Percentiles rank a stretch among this genome's conserved stretches.
Evolutionary conservation across 2,797 vertebrate species (phyloP).

Genomic region (Chiloscyllium punctatum): DNA sequence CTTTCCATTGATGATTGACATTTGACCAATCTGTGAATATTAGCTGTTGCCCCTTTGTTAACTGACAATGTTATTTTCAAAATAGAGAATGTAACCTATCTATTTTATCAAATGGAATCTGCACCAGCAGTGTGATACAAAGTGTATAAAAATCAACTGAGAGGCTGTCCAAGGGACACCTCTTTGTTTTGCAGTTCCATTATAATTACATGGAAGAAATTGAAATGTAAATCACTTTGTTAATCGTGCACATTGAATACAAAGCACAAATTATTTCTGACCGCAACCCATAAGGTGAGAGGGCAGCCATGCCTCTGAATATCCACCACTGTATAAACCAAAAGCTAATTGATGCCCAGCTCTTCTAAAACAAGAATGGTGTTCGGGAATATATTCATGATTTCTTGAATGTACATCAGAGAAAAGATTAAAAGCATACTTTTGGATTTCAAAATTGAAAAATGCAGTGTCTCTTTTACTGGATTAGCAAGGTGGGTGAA

Average conservation of each 20-base stretch:
- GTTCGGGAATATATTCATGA: background rate
- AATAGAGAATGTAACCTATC: background rate
- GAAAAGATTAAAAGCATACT: no score
- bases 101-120: background rate
- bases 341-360: background rate
- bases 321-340: background rate
- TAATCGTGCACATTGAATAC: background rate
- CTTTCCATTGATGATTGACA: background rate
- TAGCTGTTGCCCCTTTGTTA: background rate
- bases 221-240: background rate
- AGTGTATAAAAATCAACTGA: background rate
- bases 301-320: background rate
- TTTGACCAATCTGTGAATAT: background rate
- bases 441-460: no score
- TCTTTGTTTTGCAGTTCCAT: background rate
- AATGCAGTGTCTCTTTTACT: background rate
- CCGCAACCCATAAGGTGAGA: background rate
- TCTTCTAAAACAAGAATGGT: background rate
- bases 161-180: background rate
- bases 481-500: background rate
- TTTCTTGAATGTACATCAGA: background rate
- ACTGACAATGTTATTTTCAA: background rate
- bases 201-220: background rate
- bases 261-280: background rate
- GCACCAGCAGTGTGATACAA: background rate